Conservation (phyloP, 92 coral and sea anemone genomes). For the Siderastrea siderea region DNA sequence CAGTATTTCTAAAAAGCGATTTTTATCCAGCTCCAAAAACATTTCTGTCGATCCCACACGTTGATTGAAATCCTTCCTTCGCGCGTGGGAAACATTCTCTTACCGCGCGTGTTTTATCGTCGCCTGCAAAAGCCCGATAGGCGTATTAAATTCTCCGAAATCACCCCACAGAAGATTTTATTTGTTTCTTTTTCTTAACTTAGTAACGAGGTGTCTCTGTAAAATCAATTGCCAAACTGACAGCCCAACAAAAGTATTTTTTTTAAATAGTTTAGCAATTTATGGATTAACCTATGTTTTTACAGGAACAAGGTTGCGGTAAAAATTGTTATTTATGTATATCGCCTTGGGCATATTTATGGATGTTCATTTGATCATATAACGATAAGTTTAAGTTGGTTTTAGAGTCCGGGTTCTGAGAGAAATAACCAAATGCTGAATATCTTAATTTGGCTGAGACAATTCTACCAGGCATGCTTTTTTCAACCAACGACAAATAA, state of each 20-base stretch:
- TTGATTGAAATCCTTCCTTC: neutral
- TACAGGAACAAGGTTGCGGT: neutral
- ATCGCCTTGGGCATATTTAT: neutral
- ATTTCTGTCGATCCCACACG: neutral
- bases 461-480: neutral
- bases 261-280: neutral
- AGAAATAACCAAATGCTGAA: neutral
- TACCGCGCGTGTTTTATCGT: neutral
- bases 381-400: neutral
- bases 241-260: neutral
- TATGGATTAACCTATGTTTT: neutral
- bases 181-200: neutral
- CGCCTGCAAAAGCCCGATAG: neutral
- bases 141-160: conserved; percentile 8
- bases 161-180: neutral
- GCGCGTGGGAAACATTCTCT: neutral
- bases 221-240: neutral
- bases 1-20: neutral
- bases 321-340: neutral
- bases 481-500: neutral
- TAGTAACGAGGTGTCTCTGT: neutral
- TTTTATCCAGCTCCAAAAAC: neutral
- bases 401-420: neutral
- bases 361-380: neutral
- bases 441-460: neutral